Base-by-base conservation (phyloP, 2,888 invertebrate species). In the Galeruca laticollis region DNA sequence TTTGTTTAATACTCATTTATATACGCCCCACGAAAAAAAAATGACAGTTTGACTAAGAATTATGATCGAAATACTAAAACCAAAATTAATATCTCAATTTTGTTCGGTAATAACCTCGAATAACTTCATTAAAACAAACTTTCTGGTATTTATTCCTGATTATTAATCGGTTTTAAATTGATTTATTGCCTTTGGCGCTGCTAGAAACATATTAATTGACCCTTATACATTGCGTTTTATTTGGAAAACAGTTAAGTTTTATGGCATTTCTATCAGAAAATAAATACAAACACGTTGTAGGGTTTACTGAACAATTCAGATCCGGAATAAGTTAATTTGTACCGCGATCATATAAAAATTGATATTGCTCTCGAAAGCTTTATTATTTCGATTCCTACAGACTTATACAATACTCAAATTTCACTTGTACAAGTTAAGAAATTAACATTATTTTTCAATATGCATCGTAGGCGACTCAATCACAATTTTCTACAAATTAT, bases 121-220 rank as follows among this genome's bases (percentile, higher is more conserved):
- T 66, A 69, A 71, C 69, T 72, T 69, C 63, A 71, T 72, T 72
- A 69, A 64, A 66, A 70, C 70, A 69, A 68, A 76, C 78, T 76
- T 81, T 78, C 78, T 80, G 75, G 76, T 82, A 78, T 82, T 81
- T 81, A 75, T 77, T 78, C 77, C 78, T 77, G 78, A 82, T 83
- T 82, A 83, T 82, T 84, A 83, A 84, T 84, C 79, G 83, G 75
- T 82, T 81, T 82, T 82, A 84, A 84, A 83, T 84, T 84, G 83
- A 84, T 84, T 84, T 84, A 84, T 82, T 78, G 75, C 79, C 69
- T 69, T 73, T 73, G 15, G 68, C 75, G 76, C 72, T 70, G 72
- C 72, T 73, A 74, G 63, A 71, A 73, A 75, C 69, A 73, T 75
- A 79, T 80, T 79, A 79, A 78, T 78, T 77, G 77, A 73, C 73